Base-by-base conservation (phyloP, 2,797 vertebrate genomes). In the Carcharodon carcharias region DNA sequence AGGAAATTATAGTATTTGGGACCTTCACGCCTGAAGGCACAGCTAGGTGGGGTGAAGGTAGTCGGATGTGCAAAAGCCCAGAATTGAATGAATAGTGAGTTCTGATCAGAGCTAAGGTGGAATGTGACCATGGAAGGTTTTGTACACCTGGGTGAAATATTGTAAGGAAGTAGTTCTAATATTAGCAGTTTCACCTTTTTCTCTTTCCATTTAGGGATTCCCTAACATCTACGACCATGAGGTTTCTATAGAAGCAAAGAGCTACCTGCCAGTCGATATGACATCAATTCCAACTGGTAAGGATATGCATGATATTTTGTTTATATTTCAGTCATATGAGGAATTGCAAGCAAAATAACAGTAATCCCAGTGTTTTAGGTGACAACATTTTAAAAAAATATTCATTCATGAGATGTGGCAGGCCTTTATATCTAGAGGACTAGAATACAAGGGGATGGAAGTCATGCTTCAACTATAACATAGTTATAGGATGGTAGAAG, bases 201-300 rank as follows among this genome's bases (percentile, higher is more conserved):
- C 95, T n/a, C 28, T 96, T 54, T 54, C 97, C 61, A 96, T 54
- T 11, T 96, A 99, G 99, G 98, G 98, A 82, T 98, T 98, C 56
- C 97, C 82, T 21, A 97, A 99, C 96, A 98, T 99, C 97, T 99
- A 99, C 2, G 98, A 99, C 97, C 99, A 99, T 0, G 97, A 98
- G 96, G 97, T 99, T 96, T 98, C 98, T 88, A 98, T 99, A 96
- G 97, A 96, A 96, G 99, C 99, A n/a, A 97, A 98, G 85, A 97
- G 97, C 88, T 99, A 98, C 97, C 97, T 99, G 96, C 99, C 99
- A 45, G 98, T 99, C 96, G 98, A 99, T 4, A 97, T 98, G 96
- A 98, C 97, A n/a, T 98, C 98, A 65, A 98, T 99, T 96, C 99
- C 99, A 12, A 99, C 98, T 96, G 99, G 99, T 99, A 97, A 8